These are phyloP conservation scores for Adoxophyes honmai DNA, from an alignment of 1,140 invertebrate species.

Conservation along the genomic window DNA sequence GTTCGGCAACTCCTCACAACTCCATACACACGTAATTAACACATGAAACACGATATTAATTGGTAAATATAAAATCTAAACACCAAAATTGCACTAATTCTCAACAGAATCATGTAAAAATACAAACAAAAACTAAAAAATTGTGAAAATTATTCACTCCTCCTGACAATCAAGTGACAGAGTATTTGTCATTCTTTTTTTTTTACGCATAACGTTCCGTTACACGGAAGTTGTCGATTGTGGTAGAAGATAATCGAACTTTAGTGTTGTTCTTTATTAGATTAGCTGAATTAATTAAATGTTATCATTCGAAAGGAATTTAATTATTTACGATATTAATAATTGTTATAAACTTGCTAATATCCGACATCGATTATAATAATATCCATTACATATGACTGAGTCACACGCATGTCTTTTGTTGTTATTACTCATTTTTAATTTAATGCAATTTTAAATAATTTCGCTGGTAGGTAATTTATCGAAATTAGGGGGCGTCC, in stretches of 20 bases:
- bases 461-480: no score
- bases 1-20: constrained; percentile 38
- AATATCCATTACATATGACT: no score
- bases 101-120: constrained; percentile 52
- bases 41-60: constrained; percentile 43
- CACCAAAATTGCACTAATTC: constrained; percentile 49
- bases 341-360: no score
- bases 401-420: no score
- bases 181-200: constrained; percentile 36
- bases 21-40: constrained; percentile 38
- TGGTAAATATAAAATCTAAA: constrained; percentile 50
- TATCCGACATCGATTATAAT: no score
- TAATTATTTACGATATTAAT: no score
- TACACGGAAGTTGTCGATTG: constrained; percentile 24
- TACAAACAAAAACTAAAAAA: constrained; percentile 72
- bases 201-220: constrained; percentile 51
- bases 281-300: not conserved
- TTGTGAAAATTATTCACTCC: constrained; percentile 54
- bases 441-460: no score
- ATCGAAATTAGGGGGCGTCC: no score
- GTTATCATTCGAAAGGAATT: no score
- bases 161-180: constrained; percentile 44
- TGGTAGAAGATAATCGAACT: not conserved
- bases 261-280: not conserved
- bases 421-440: no score